Base-by-base conservation (phyloP, 2,888 invertebrate genomes). In the Caenorhabditis sp. region DNA sequence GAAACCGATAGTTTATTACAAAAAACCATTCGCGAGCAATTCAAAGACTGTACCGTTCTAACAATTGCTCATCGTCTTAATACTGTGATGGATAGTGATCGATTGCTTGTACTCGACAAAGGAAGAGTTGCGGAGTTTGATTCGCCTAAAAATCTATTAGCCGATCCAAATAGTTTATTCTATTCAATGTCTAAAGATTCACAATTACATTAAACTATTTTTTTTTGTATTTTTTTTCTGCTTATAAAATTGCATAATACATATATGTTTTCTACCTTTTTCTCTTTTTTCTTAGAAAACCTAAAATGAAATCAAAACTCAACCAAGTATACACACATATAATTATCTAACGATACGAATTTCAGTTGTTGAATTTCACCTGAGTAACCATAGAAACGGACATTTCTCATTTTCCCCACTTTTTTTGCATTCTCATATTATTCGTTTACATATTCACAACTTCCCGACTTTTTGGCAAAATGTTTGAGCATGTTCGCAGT, bases 1-100 rank as follows among this genome's bases (percentile, higher is more conserved):
- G 86, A 85, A 63, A 86, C 86, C 0, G 85, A 86, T 54, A 78
- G 79, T 26, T 81, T 85, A n/a, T 71, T 87, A 12, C 91, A 93
- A 92, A 91, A 92, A 79, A 93, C 93, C 0, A 90, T 95, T 71
- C 23, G 92, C 49, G 91, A 92, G 70, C 92, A 92, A 57, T 94
- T 95, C 88, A 92, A 91, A 78, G 92, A 93, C 82, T 92, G 93
- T 78, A 95, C 95, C 0, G 93, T 86, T 14, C 70, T 86, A 4
- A 86, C 86, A 12, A 86, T 86, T 61, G 86, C 86, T 12, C 86
- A 86, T 94, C 91, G 94, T 10, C 53, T 80, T 59, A 77, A 77
- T 36, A 77, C 80, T 59, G 80, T 80, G 54, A 78, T 78, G 75
- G 80, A 80, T 50, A 74, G 74, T 59, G 80, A 80, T 69, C 76